Evolutionary conservation across 2,888 invertebrate species (phyloP), one percentile per base, ranked within the genome.

Genomic region (Eristalinus aeneus): DNA sequence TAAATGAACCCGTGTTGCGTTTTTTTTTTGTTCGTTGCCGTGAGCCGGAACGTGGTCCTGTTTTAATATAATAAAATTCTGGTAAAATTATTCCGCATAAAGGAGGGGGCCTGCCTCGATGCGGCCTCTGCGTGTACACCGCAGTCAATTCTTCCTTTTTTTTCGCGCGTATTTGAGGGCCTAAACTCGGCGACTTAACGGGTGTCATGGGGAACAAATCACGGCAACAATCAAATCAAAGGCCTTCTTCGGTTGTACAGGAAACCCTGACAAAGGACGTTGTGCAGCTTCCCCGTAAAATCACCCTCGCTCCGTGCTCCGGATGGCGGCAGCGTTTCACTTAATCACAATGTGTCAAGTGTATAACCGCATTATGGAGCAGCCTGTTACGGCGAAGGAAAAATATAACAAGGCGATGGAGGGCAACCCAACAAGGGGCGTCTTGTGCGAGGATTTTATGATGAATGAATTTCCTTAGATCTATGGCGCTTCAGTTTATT

Each of bases 331-430:
- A 27, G 5, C 63, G 77, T 84, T 69, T 78, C 81, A 71, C 75
- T 82, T 87, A 79, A 86, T 81, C 85, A 86, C 77, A 89, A 88
- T 88, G 83, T 88, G 89, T 89, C 89, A 89, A 81, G 73, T 74
- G 72, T 88, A 78, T 88, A 88, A 88, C 88, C 88, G 74, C 80
- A 88, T 89, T 88, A 88, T 79, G 61, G 32, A 31, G 60, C 71
- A 61, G 58, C 56, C 60, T 79, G 76, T 46, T 73, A 80, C 67
- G 46, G 16, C 16, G n/a, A n/a, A 46, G 16, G 8, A 46, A 46
- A 46, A 46, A n/a, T 10, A 36, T 69, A 53, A 73, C 63, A 27
- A 10, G n/a, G 22, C 56, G 64, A 65, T 80, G 75, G 72, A 72
- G 63, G 46, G 46, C 16, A 46, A 16, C 46, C 46, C 46, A 46